Evolutionary conservation across 2,113 vertebrate species (phyloP).

Genomic region (Poicephalus gulielmi): DNA sequence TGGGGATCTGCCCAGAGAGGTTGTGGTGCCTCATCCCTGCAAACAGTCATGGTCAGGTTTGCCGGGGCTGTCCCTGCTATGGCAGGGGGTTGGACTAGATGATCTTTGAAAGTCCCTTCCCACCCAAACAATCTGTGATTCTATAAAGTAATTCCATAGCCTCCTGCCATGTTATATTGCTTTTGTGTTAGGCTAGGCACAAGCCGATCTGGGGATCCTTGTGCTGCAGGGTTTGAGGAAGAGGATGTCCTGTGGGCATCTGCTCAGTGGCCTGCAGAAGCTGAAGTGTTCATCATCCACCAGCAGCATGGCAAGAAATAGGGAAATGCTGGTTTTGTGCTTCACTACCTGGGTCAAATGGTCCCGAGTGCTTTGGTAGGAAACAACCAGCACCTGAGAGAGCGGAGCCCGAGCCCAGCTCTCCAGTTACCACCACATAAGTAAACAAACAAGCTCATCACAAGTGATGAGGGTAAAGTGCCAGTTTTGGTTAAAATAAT

Average conservation of each 20-base stretch:
- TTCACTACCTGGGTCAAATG: neutral
- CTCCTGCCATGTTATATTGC: neutral
- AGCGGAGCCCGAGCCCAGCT: neutral
- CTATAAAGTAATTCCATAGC: neutral
- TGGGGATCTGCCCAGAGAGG: neutral
- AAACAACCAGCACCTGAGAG: neutral
- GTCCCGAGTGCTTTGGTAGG: neutral
- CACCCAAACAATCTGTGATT: neutral
- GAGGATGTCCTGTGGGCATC: neutral
- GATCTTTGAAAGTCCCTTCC: neutral
- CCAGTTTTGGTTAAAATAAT: constrained; percentile 46
- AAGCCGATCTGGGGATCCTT: neutral
- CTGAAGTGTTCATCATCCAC: neutral
- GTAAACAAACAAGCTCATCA: constrained; percentile 55
- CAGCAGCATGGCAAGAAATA: neutral
- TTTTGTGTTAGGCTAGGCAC: neutral
- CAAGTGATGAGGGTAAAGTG: neutral
- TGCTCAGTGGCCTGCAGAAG: neutral
- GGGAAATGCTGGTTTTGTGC: neutral
- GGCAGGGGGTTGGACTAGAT: neutral
- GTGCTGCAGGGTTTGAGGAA: neutral
- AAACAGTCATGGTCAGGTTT: neutral
- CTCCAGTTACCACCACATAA: neutral
- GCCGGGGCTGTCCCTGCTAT: neutral
- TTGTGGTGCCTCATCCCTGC: neutral